Conservation (phyloP, 2,888 invertebrate genomes). For the Cartodere bifasciata region DNA sequence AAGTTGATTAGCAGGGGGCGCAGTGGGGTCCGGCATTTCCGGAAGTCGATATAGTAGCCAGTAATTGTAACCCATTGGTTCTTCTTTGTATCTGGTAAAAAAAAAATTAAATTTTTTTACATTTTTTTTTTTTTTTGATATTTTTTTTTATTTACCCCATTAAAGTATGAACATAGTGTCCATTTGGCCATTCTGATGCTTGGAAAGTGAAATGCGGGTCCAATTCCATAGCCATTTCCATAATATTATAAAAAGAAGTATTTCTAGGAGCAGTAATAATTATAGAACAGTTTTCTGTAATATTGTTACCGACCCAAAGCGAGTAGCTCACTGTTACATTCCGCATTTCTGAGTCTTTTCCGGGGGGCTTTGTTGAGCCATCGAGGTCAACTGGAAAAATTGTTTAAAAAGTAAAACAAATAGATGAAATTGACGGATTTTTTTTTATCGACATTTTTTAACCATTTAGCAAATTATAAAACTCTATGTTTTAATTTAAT, state of each 20-base stretch:
- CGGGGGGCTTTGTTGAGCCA: slow-evolving; percentile 31
- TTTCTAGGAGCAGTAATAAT: slow-evolving; percentile 63
- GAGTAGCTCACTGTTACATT: slow-evolving; percentile 76
- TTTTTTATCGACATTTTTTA: no score
- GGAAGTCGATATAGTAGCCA: slow-evolving; percentile 79
- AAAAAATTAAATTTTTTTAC: no score
- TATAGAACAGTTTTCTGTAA: slow-evolving; percentile 68
- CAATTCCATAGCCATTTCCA: slow-evolving; percentile 74
- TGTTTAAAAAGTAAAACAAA: no score
- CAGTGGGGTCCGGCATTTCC: slow-evolving; percentile 64
- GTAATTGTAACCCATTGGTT: slow-evolving; percentile 77
- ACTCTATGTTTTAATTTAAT: no score
- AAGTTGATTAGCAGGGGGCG: slow-evolving; percentile 75
- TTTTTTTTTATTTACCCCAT: no score
- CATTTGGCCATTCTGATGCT: slow-evolving; percentile 84
- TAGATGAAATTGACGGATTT: no score
- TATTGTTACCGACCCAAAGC: slow-evolving; percentile 78
- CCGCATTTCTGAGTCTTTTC: slow-evolving; percentile 46
- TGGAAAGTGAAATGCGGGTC: slow-evolving; percentile 48
- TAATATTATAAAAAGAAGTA: slow-evolving; percentile 45
- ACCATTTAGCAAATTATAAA: no score
- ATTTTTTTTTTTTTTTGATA: no score
- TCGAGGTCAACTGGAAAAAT: slow-evolving; percentile 30
- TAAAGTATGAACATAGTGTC: slow-evolving; percentile 81
- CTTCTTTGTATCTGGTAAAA: slow-evolving; percentile 68